phyloP scores from a whole-genome alignment of 2,888 invertebrate genomes.

The Lacanobia oleracea region DNA sequence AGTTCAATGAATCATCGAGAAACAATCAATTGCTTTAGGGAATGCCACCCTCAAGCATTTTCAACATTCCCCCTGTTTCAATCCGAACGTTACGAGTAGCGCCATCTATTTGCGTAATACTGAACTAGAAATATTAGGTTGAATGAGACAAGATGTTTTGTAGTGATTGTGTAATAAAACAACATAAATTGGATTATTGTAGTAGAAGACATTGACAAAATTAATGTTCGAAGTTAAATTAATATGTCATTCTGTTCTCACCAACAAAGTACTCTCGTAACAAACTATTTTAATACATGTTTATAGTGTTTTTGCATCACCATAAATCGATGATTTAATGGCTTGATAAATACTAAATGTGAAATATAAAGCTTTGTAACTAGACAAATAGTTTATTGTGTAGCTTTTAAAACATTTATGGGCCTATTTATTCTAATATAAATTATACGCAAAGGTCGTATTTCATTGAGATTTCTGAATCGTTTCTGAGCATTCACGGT shows the following conservation, averaged over 20 bases:
- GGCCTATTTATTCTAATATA: conserved; percentile 74
- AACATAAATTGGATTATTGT: conserved; percentile 3
- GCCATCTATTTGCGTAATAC: conserved; percentile 39
- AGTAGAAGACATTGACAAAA: neutral
- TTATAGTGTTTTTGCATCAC: conserved; percentile 44
- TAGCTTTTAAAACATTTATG: conserved; percentile 73
- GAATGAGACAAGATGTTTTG: neutral
- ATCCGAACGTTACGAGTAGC: conserved; percentile 9
- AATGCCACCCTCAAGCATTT: neutral
- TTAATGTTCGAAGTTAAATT: conserved; percentile 46
- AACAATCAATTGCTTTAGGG: no score
- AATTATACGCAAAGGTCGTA: conserved; percentile 54
- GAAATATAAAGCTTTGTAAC: conserved; percentile 47
- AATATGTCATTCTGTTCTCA: conserved; percentile 22
- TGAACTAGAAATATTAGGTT: neutral
- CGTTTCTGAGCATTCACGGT: conserved; percentile 25
- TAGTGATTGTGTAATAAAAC: neutral
- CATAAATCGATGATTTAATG: conserved; percentile 63
- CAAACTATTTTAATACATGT: conserved; percentile 45
- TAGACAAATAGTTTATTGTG: conserved; percentile 53
- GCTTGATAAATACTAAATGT: conserved; percentile 57
- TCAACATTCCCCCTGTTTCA: neutral
- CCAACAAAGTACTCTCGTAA: conserved; percentile 35
- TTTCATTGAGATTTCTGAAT: conserved; percentile 25
- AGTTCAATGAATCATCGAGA: no score